Evolutionary conservation across 2,113 vertebrate species (phyloP).

Genomic region (rat (Rattus norvegicus)): DNA sequence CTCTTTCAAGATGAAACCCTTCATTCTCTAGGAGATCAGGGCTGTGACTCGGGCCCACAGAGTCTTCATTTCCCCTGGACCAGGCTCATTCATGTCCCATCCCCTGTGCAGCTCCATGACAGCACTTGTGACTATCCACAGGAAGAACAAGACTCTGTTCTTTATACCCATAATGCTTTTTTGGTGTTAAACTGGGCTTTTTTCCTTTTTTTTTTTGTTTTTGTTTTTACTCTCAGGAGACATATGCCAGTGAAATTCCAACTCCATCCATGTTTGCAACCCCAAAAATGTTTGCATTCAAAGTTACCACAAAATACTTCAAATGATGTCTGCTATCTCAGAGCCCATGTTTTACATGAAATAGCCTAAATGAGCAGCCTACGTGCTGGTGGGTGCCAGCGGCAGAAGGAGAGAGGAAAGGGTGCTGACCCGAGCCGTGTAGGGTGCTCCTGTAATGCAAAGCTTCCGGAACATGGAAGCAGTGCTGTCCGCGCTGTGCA

Average conservation of each 20-base stretch:
- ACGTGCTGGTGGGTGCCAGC: not conserved
- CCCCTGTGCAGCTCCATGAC: not conserved
- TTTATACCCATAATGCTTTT: not conserved
- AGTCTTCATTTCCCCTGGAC: not conserved
- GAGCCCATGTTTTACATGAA: not conserved
- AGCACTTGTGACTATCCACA: not conserved
- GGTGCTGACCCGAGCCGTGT: no score
- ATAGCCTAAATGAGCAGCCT: not conserved
- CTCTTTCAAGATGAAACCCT: not conserved
- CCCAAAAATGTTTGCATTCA: not conserved
- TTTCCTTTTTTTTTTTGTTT: not conserved
- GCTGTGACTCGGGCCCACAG: not conserved
- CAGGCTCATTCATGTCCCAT: rapidly evolving
- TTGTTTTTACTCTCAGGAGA: not conserved
- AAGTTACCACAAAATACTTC: not conserved
- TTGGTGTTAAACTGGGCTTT: not conserved
- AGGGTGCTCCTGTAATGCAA: not conserved
- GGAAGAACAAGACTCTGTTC: not conserved
- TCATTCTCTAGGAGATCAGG: not conserved
- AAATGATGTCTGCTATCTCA: not conserved
- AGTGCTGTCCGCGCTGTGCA: not conserved
- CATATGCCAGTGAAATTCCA: not conserved
- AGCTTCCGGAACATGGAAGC: not conserved
- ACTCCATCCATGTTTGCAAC: not conserved
- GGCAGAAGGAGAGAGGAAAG: rapidly evolving